Percentiles rank a stretch among this genome's conserved stretches.
phyloP scores from a whole-genome alignment of 2,888 invertebrate genomes.

The Junonia oenone region DNA sequence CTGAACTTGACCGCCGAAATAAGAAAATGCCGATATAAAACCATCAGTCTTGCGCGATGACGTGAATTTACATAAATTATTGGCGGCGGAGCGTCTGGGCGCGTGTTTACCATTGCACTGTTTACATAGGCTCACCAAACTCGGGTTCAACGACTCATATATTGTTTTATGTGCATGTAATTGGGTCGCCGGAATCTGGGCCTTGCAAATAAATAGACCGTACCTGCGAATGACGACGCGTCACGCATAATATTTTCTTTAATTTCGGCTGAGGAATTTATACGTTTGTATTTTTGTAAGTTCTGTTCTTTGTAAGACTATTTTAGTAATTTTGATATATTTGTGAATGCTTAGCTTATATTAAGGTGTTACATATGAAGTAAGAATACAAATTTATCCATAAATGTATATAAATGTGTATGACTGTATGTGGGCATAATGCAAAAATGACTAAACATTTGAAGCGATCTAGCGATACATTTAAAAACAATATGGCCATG shows the following conservation, averaged over 20 bases:
- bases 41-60: constrained; percentile 72
- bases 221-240: constrained; percentile 13
- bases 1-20: constrained; percentile 76
- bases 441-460: too few relatives aligned
- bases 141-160: constrained; percentile 71
- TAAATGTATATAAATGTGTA: too few relatives aligned
- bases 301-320: too few relatives aligned
- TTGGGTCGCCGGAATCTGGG: constrained; percentile 69
- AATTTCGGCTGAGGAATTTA: not conserved
- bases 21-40: constrained; percentile 67
- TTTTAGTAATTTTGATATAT: too few relatives aligned
- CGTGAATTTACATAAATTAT: constrained; percentile 78
- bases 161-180: constrained; percentile 74
- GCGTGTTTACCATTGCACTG: constrained; percentile 64
- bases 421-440: too few relatives aligned
- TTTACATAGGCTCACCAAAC: constrained; percentile 63
- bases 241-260: not conserved
- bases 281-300: too few relatives aligned
- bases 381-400: too few relatives aligned
- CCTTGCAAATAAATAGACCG: constrained; percentile 51
- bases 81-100: constrained; percentile 64
- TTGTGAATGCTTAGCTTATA: too few relatives aligned
- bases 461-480: too few relatives aligned
- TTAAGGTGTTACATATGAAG: too few relatives aligned
- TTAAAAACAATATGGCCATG: too few relatives aligned